Conservation (phyloP, 1,140 invertebrate genomes). For the Drosophila kepulauana region DNA sequence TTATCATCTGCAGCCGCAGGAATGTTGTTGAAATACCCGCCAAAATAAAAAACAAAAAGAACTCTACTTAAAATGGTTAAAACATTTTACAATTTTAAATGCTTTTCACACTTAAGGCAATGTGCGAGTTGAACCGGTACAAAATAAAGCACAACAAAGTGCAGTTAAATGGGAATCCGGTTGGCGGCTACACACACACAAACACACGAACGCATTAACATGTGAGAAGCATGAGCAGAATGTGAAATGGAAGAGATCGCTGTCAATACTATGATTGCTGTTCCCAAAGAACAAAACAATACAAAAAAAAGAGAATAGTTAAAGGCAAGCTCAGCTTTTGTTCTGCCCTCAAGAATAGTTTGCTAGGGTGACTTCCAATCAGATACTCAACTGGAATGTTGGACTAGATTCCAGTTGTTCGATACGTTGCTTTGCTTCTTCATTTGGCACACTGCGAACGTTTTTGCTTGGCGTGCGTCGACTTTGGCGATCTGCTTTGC, state of each 20-base stretch:
- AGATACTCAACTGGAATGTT: neutral
- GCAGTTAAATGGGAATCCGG: slow-evolving; percentile 73
- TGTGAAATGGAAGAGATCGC: slow-evolving; percentile 26
- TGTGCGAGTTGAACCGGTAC: slow-evolving; percentile 56
- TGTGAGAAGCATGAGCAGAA: slow-evolving; percentile 18
- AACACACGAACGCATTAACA: neutral
- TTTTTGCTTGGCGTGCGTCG: slow-evolving; percentile 59
- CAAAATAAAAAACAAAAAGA: slow-evolving; percentile 1
- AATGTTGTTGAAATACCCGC: slow-evolving; percentile 66
- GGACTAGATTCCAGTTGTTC: slow-evolving; percentile 7
- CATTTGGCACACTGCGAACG: slow-evolving; percentile 57
- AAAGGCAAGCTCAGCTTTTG: slow-evolving; percentile 5
- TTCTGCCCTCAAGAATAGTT: neutral
- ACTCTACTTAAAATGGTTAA: slow-evolving; percentile 50
- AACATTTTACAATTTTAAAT: slow-evolving; percentile 59
- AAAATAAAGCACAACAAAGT: slow-evolving; percentile 64
- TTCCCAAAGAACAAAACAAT: slow-evolving; percentile 45
- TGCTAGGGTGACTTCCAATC: slow-evolving; percentile 21
- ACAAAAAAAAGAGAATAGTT: too few species aligned
- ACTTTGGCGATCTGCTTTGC: slow-evolving; percentile 38
- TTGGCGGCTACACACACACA: slow-evolving; percentile 32
- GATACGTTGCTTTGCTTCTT: slow-evolving; percentile 10
- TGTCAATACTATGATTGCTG: slow-evolving; percentile 20
- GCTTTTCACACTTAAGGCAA: slow-evolving; percentile 56
- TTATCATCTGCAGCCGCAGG: slow-evolving; percentile 56